Evolutionary conservation across 1,140 invertebrate genomes (phyloP).

Genomic region (Drosophila nannoptera): DNA sequence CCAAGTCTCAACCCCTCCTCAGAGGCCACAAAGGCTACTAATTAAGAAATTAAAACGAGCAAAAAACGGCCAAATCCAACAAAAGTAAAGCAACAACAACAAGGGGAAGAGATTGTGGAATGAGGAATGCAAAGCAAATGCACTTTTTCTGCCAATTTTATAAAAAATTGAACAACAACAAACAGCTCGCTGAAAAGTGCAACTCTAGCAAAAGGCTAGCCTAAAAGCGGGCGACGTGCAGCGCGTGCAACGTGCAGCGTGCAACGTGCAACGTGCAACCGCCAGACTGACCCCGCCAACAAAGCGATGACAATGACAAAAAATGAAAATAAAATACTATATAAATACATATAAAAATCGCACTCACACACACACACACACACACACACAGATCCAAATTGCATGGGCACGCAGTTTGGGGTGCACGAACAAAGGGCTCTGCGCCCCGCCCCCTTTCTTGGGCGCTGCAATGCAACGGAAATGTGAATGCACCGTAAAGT

Average conservation of each 20-base stretch:
- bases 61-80: slow-evolving; percentile 50
- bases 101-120: background rate
- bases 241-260: slow-evolving; percentile 20
- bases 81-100: slow-evolving; percentile 19
- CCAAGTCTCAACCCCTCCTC: background rate
- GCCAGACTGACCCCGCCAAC: slow-evolving; percentile 37
- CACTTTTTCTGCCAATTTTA: slow-evolving; percentile 75
- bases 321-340: slow-evolving; percentile 34
- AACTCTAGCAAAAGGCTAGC: slow-evolving; percentile 65
- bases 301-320: slow-evolving; percentile 72
- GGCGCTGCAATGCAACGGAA: slow-evolving; percentile 75
- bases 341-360: slow-evolving; percentile 34
- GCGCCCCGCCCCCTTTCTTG: background rate
- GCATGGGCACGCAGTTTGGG: slow-evolving; percentile 54
- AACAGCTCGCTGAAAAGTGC: slow-evolving; percentile 63
- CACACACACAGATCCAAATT: slow-evolving; percentile 19
- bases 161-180: slow-evolving; percentile 70
- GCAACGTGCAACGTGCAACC: slow-evolving; percentile 19
- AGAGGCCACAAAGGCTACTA: slow-evolving; percentile 65
- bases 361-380: slow-evolving; percentile 57
- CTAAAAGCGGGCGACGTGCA: slow-evolving; percentile 41
- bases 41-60: slow-evolving; percentile 74
- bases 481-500: slow-evolving; percentile 77
- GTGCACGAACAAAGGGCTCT: slow-evolving; percentile 41
- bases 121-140: slow-evolving; percentile 45